phyloP scores from a whole-genome alignment of 2,113 vertebrate species.

The Xenus cinereus region DNA sequence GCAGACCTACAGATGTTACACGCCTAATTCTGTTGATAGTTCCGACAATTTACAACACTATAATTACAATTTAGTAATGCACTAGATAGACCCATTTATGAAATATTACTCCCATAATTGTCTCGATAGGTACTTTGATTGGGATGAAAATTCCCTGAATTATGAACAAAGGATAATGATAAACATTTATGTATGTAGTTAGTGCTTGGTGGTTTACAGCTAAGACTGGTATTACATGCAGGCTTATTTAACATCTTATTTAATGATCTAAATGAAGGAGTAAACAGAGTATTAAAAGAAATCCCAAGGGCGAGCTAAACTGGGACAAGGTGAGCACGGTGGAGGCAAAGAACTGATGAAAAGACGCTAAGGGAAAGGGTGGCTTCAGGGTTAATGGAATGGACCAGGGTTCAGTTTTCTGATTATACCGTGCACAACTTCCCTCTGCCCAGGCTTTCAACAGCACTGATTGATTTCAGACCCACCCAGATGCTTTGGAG shows the following conservation, averaged over 20 bases:
- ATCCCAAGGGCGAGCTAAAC: neutral
- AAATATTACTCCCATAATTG: constrained; percentile 5
- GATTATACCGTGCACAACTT: neutral
- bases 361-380: neutral
- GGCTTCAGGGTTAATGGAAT: neutral
- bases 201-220: neutral
- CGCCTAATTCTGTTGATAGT: neutral
- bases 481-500: neutral
- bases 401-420: neutral
- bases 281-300: neutral
- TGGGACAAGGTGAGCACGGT: neutral
- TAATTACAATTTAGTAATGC: neutral
- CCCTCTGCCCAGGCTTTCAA: neutral
- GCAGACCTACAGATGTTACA: neutral
- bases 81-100: neutral
- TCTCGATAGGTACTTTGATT: neutral
- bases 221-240: neutral
- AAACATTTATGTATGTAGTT: neutral
- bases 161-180: neutral
- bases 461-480: neutral
- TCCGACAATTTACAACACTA: neutral
- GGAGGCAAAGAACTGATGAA: neutral
- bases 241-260: neutral
- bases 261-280: neutral
- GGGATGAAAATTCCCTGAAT: neutral